Base-by-base conservation (phyloP, 2,797 vertebrate genomes). In the Eulemur coronatus region DNA sequence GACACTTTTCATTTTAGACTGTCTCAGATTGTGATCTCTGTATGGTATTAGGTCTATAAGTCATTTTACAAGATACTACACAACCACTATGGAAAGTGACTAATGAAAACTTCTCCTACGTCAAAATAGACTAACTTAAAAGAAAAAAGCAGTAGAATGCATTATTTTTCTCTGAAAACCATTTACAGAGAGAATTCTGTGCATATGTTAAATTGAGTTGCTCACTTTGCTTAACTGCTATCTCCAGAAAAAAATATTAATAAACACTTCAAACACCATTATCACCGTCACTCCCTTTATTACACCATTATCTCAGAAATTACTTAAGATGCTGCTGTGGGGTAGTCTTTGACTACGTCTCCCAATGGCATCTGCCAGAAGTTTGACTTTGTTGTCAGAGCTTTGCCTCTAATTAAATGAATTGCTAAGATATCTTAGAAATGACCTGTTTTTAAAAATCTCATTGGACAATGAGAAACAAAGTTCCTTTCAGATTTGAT, bases 71-170 rank as follows among this genome's bases (percentile, higher is more conserved):
- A 84, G 87, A 95, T 26, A 15, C 48, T 90, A 4, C 57, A 69
- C 26, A 13, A 30, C n/a, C 92, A 86, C 18, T 94, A 80, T 65
- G 24, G 7, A 92, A 89, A 80, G 35, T 91, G 46, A 94, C 73
- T 97, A 87, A 87, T 59, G 20, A 82, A 97, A 94, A 59, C 33
- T 28, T 95, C 33, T 95, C 33, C 72, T 96, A 82, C 84, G 92
- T 96, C 88, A 92, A 73, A 70, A 75, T 70, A 57, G 46, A 70
- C 59, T 93, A 52, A 33, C 30, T 70, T 93, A 84, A 28, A 70
- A 46, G 96, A 38, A n/a, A 38, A 97, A 89, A 79, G 26, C 3
- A 80, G 26, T 93, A 94, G 86, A 89, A 52, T 14, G 2, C 7
- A 4, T 69, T 59, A 2, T 4, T 79, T 86, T 20, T 38, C 15